A percentile compares a stretch with the other conserved stretches of the same genome.
phyloP scores from a whole-genome alignment of 2,797 vertebrate species.

The Clarias platycephalus region DNA sequence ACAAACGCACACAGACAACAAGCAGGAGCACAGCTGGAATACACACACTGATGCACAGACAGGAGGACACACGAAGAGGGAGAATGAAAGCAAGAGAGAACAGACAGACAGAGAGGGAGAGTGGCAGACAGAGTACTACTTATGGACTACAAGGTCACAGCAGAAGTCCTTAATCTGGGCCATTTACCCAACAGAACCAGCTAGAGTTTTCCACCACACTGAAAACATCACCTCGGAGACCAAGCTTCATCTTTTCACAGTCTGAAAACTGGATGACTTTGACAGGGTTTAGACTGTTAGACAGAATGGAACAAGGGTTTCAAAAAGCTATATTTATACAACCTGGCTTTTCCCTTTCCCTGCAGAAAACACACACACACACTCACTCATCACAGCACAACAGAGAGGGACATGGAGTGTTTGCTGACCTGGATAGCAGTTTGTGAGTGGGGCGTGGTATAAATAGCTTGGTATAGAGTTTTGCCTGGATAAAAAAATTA shows the following conservation, averaged over 20 bases:
- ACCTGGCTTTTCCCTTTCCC: conserved; percentile 40
- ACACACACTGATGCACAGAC: conserved; percentile 61
- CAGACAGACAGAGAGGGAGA: not conserved
- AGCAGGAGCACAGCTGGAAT: conserved; percentile 57
- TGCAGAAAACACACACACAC: conserved; percentile 16
- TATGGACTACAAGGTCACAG: conserved; percentile 44
- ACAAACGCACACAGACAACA: conserved; percentile 1
- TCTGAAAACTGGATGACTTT: not conserved
- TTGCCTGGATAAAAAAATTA: conserved; percentile 51
- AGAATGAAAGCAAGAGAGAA: conserved; percentile 11
- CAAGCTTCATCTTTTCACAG: conserved; percentile 20
- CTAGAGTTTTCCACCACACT: conserved; percentile 16
- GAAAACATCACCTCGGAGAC: conserved; percentile 38
- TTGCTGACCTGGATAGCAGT: conserved; percentile 55
- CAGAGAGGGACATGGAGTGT: conserved; percentile 45
- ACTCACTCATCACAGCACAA: conserved; percentile 30
- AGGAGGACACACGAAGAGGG: conserved; percentile 54
- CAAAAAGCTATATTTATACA: conserved; percentile 47
- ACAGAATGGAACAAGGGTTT: conserved; percentile 7
- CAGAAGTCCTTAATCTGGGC: conserved; percentile 34
- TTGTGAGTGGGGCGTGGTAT: conserved; percentile 39
- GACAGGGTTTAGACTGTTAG: conserved; percentile 14
- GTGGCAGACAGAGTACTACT: conserved; percentile 26
- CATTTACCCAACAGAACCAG: conserved; percentile 28
- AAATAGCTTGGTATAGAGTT: conserved; percentile 52